phyloP scores from a whole-genome alignment of 2,797 vertebrate genomes.

The Gallinago stenura region DNA sequence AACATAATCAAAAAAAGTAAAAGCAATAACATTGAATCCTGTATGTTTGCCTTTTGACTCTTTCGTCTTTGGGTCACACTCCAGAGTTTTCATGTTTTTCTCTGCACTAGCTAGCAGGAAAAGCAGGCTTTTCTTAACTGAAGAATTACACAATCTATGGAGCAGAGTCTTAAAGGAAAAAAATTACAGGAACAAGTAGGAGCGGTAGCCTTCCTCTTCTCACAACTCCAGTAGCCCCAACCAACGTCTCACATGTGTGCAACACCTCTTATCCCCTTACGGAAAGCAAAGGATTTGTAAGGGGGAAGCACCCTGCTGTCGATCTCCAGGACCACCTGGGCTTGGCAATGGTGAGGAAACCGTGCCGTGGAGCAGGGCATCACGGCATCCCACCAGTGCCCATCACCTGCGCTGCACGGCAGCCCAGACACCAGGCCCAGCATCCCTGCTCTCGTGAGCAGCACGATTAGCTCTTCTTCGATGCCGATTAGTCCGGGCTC shows the following conservation, averaged over 20 bases:
- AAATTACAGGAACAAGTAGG: background rate
- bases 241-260: background rate
- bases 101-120: background rate
- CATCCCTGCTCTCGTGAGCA: background rate
- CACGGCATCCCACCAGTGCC: rapidly evolving
- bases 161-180: background rate
- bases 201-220: background rate
- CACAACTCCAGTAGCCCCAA: background rate
- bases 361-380: background rate
- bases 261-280: background rate
- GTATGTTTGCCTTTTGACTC: background rate
- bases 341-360: background rate
- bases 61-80: background rate
- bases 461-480: background rate
- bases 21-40: background rate
- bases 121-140: background rate
- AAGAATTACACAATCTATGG: background rate
- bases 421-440: background rate
- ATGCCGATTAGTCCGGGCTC: background rate
- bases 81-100: background rate
- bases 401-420: background rate
- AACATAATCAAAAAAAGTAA: background rate
- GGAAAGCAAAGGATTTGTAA: background rate
- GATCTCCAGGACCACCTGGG: background rate
- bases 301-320: background rate